These are phyloP conservation scores for Cephalotes varians DNA, from an alignment of 2,888 invertebrate genomes.

Conservation along the genomic window DNA sequence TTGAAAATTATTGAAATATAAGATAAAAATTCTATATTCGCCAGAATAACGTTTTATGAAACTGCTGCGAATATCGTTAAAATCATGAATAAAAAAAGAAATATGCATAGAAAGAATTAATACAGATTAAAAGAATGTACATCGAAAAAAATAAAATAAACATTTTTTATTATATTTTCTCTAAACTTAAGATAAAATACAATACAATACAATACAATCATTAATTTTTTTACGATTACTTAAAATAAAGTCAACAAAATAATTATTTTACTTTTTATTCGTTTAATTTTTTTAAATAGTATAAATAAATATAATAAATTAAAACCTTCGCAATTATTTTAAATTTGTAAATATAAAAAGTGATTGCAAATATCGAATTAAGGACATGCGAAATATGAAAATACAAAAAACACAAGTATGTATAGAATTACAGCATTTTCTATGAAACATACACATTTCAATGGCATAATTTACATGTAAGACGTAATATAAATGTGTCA, in stretches of 20 bases:
- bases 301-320: too few relatives aligned
- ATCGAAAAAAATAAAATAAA: neutral
- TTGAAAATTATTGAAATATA: constrained; percentile 7
- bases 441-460: neutral
- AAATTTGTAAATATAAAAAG: neutral
- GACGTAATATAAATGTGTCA: neutral
- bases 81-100: neutral
- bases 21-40: neutral
- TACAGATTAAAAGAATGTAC: neutral
- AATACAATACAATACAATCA: too few relatives aligned
- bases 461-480: neutral
- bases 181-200: neutral
- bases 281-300: neutral
- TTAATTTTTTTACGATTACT: neutral
- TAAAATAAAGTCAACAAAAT: neutral
- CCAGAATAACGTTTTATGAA: neutral
- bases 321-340: neutral
- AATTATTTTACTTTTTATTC: neutral
- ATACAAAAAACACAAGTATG: neutral
- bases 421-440: neutral
- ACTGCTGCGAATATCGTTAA: neutral
- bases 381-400: neutral
- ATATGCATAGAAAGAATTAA: neutral
- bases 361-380: neutral
- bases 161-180: neutral